Evolutionary conservation across 2,113 vertebrate genomes (phyloP), one percentile per base, ranked within the genome.

Genomic region (Chaetops frenatus): DNA sequence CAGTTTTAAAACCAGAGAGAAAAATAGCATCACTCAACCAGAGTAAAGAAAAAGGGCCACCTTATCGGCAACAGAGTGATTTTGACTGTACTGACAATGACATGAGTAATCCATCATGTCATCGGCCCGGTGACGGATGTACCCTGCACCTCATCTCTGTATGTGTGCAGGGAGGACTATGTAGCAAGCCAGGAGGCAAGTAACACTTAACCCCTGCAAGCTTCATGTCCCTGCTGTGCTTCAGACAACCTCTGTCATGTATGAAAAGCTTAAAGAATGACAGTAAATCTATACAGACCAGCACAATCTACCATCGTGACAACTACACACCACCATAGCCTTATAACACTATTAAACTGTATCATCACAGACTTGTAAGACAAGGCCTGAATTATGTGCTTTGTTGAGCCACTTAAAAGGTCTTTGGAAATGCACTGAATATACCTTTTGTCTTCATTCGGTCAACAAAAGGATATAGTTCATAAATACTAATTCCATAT

Each of bases 51-150:
- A 96, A 96, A 83, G 76, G 95, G 92, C 97, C 93, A 95, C 95
- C 97, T 98, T 98, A 98, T 98, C 98, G 60, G 97, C 69, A 96
- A 96, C 94, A 90, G 97, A 98, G 97, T 98, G 98, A 98, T 97
- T 98, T 97, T 97, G 98, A 98, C 97, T 96, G 96, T 96, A 97
- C 97, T 97, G 98, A 98, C 98, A 98, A 96, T 98, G 98, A 98
- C 98, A 98, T 62, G 81, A 95, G 97, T 98, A 97, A 98, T 98
- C 98, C 98, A 98, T 98, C 98, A 98, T 98, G 98, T 98, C 98
- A 98, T 98, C 98, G 94, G 97, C 93, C 90, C 57, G 10, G 95
- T 95, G 97, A 98, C 97, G 97, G 97, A 95, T 97, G 96, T 95
- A 96, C 92, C 96, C 95, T 77, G 97, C 96, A 96, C 97, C 96